Base-by-base conservation (phyloP, 2,888 invertebrate species). In the Drosophila peninsularis region DNA sequence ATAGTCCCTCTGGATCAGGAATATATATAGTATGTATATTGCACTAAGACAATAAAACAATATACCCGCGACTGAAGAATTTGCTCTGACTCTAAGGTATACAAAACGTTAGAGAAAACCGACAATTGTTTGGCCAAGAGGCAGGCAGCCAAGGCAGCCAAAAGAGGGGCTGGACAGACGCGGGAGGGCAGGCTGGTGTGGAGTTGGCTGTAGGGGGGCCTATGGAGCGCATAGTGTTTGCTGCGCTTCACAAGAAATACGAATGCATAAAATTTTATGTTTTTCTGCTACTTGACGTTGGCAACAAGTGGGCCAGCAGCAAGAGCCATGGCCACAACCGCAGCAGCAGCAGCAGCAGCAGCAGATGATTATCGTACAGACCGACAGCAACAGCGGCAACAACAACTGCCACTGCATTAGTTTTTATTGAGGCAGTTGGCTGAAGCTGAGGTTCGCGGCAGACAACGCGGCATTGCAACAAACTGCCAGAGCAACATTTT, bases 231-330 rank as follows among this genome's bases (percentile, higher is more conserved):
- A 62, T 67, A 54, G 64, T 70, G 85, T 50, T 67, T 67, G 67
- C 61, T 72, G 89, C 71, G 88, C 90, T 85, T 89, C 80, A 76
- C 86, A 89, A 90, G 87, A 90, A 86, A 84, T 84, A 90, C 90
- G 90, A 84, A 90, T 84, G 90, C 84, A 84, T 84, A 90, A 84
- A 84, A 88, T 88, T 84, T 84, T 86, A 84, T 84, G 90, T 82
- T 88, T 89, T 84, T 90, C 71, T 84, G 84, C 89, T 84, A 90
- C 84, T 90, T 78, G 74, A 74, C 82, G 82, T 83, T 84, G 84
- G 89, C 84, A 84, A 84, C 84, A 84, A 84, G 84, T 84, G 89
- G 84, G 84, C 90, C 84, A 89, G 56, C 63, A 64, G 47, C 78
- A 75, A 50, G 44, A 89, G 82, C 89, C 82, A 82, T 89, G 84